A percentile compares a stretch with the other conserved stretches of the same genome.
Evolutionary conservation across 2,797 vertebrate species (phyloP).

Genomic region (Molothrus aeneus): DNA sequence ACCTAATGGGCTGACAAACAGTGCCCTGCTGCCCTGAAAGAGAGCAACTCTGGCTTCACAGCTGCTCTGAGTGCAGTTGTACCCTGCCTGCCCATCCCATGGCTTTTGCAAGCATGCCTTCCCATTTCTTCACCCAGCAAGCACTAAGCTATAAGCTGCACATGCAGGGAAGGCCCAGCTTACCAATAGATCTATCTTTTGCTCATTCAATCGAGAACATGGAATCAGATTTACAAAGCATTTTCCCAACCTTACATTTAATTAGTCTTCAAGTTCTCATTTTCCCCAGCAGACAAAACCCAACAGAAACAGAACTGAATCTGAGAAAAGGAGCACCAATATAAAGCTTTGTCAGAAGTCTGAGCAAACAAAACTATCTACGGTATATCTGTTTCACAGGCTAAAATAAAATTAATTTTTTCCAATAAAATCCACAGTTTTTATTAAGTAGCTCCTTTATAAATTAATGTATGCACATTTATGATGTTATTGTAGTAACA

Average conservation of each 20-base stretch:
- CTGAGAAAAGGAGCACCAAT: background rate
- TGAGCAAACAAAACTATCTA: background rate
- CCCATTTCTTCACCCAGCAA: background rate
- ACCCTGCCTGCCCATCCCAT: background rate
- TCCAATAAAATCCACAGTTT: background rate
- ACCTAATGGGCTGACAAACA: background rate
- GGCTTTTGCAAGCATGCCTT: background rate
- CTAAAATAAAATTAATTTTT: background rate
- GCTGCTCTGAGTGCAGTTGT: fast-evolving
- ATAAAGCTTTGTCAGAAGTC: slow-evolving; percentile 4
- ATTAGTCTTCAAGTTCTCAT: slow-evolving; percentile 41
- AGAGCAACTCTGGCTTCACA: background rate
- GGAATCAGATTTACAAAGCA: slow-evolving; percentile 7
- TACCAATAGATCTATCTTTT: background rate
- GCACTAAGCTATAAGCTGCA: background rate
- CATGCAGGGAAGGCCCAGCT: background rate
- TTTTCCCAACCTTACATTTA: background rate
- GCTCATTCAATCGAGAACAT: background rate
- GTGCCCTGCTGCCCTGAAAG: background rate
- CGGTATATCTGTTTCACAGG: background rate
- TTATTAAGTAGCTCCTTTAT: background rate
- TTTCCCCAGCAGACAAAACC: background rate
- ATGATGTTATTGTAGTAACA: background rate
- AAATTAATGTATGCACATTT: slow-evolving; percentile 39
- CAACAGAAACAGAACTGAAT: slow-evolving; percentile 22